Evolutionary conservation across 2,888 invertebrate genomes (phyloP).

Genomic region (Polymixis flavicincta): DNA sequence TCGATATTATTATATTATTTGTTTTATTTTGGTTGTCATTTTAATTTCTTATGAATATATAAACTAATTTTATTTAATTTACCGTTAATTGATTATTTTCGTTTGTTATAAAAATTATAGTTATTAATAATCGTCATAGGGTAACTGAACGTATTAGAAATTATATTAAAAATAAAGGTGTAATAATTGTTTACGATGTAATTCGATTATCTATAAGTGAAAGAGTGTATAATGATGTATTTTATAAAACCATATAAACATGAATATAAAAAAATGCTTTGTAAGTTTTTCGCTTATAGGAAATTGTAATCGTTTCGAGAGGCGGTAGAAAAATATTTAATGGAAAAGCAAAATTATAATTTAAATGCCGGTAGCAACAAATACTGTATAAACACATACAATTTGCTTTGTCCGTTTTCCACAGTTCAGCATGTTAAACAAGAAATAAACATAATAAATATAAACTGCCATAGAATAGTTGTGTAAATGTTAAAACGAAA

Average conservation of each 20-base stretch:
- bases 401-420: not conserved
- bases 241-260: slow-evolving; percentile 50
- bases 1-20: slow-evolving; percentile 40
- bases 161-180: slow-evolving; percentile 44
- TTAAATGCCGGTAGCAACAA: not conserved
- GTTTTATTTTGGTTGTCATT: slow-evolving; percentile 50
- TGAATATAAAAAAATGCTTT: slow-evolving; percentile 42
- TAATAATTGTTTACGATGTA: slow-evolving; percentile 56
- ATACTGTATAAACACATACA: not conserved
- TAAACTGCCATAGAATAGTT: slow-evolving; percentile 49
- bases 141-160: slow-evolving; percentile 53
- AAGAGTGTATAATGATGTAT: slow-evolving; percentile 55
- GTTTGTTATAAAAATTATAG: slow-evolving; percentile 40
- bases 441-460: not conserved
- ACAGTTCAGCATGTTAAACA: slow-evolving; percentile 2
- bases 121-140: slow-evolving; percentile 47
- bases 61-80: slow-evolving; percentile 41
- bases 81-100: slow-evolving; percentile 44
- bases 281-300: slow-evolving; percentile 48
- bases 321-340: not conserved
- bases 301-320: slow-evolving; percentile 19
- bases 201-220: slow-evolving; percentile 54
- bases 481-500: slow-evolving; percentile 20
- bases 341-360: not conserved
- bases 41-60: slow-evolving; percentile 57